phyloP scores from a whole-genome alignment of 2,113 vertebrate species.

The Dendrocopos noguchii region DNA sequence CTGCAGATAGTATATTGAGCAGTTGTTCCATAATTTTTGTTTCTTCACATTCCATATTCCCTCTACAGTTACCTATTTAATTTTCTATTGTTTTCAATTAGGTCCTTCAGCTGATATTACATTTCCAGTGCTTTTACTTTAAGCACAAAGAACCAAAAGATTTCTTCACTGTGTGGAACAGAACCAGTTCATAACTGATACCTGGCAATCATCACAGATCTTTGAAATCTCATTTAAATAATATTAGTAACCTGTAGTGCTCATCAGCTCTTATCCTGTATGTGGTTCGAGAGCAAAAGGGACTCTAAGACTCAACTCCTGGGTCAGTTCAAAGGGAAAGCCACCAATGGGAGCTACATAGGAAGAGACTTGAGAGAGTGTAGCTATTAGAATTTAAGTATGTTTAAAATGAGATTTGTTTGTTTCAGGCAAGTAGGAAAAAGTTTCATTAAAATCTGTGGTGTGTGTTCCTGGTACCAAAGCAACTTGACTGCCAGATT shows the following conservation, averaged over 20 bases:
- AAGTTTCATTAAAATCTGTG: not conserved
- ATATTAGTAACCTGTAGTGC: not conserved
- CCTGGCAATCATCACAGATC: not conserved
- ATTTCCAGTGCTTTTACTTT: not conserved
- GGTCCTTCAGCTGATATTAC: not conserved
- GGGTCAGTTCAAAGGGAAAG: not conserved
- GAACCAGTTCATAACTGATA: not conserved
- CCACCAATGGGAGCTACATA: not conserved
- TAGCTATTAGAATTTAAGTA: not conserved
- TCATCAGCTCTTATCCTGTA: accelerated
- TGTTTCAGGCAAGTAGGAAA: not conserved
- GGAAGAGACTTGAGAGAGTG: not conserved
- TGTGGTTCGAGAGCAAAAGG: not conserved
- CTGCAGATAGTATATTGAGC: not conserved
- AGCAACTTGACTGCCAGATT: not conserved
- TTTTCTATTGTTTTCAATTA: not conserved
- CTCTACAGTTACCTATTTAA: too few species aligned
- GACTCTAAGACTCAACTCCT: not conserved
- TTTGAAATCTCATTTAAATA: not conserved
- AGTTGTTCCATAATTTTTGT: not conserved
- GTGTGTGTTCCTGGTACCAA: not conserved
- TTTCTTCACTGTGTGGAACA: not conserved
- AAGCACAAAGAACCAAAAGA: not conserved
- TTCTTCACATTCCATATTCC: not conserved
- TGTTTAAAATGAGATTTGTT: not conserved